Evolutionary conservation across 2,797 vertebrate genomes (phyloP).

Genomic region (Pseudochaenichthys georgianus): DNA sequence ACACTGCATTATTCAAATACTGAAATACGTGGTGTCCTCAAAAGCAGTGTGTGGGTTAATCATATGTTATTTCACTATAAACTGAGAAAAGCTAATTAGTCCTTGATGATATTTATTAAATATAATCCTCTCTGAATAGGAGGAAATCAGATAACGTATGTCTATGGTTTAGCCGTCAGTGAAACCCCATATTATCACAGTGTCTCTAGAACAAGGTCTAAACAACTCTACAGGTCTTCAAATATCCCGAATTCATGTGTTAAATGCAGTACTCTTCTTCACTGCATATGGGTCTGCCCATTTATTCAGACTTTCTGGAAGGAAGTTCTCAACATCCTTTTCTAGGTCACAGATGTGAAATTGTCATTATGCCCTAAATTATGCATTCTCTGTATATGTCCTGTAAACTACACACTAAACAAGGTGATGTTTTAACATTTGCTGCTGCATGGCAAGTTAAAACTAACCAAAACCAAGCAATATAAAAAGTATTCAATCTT

Average conservation of each 20-base stretch:
- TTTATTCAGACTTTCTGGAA: no score
- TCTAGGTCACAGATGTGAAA: no score
- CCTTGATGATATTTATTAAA: constrained; percentile 39
- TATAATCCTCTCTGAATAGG: constrained; percentile 34
- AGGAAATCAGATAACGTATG: background rate
- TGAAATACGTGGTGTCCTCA: background rate
- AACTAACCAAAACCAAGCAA: background rate
- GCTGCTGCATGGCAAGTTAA: background rate
- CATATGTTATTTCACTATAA: constrained; percentile 21
- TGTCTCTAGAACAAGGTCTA: background rate
- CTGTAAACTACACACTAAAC: no score
- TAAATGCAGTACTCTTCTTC: no score
- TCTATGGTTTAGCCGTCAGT: background rate
- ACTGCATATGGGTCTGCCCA: no score
- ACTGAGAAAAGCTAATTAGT: constrained; percentile 30
- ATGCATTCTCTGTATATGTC: no score
- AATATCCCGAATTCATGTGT: no score
- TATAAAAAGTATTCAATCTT: background rate
- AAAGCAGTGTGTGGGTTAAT: constrained; percentile 32
- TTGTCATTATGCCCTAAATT: no score
- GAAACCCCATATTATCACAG: background rate
- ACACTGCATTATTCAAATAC: background rate
- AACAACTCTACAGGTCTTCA: constrained; percentile 3
- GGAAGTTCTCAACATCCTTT: no score
- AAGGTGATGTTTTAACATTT: no score